Percentiles rank a stretch among this genome's conserved stretches.
Evolutionary conservation across 53 echinoderm and acorn worm species (phyloP).

Genomic region (Holothuria leucospilota): DNA sequence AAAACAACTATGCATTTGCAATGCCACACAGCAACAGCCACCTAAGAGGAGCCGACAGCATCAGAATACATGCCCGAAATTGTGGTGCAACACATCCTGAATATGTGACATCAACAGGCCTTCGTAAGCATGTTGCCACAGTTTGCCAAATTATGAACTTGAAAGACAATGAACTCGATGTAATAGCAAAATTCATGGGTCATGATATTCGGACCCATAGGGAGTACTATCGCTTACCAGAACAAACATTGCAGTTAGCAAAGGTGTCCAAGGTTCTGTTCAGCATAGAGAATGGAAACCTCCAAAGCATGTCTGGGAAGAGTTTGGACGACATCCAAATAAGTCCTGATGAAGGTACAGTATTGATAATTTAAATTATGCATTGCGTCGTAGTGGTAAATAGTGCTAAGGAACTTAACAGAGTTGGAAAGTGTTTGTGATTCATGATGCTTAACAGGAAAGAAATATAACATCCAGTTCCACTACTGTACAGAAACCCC

Average conservation of each 20-base stretch:
- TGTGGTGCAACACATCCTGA: slow-evolving; percentile 75
- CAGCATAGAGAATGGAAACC: slow-evolving; percentile 63
- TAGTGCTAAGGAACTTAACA: not conserved
- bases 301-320: slow-evolving; percentile 56
- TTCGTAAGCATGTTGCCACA: slow-evolving; percentile 80
- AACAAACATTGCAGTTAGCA: slow-evolving; percentile 52
- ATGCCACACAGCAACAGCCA: slow-evolving; percentile 51
- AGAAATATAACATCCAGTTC: no score
- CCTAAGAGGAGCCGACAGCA: slow-evolving; percentile 60
- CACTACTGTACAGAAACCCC: no score
- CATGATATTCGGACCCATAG: slow-evolving; percentile 71
- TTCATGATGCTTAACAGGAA: not conserved
- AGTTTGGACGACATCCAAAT: slow-evolving; percentile 57
- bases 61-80: slow-evolving; percentile 55
- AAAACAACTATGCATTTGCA: slow-evolving; percentile 72
- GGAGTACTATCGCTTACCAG: slow-evolving; percentile 72
- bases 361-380: not conserved
- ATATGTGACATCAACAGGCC: slow-evolving; percentile 64
- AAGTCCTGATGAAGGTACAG: slow-evolving; percentile 40
- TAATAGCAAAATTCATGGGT: slow-evolving; percentile 70
- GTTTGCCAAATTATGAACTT: slow-evolving; percentile 75
- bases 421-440: not conserved
- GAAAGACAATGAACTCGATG: slow-evolving; percentile 78
- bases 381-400: not conserved
- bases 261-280: slow-evolving; percentile 63